Conservation (phyloP, 1,140 invertebrate genomes). For the Cydia amplana region DNA sequence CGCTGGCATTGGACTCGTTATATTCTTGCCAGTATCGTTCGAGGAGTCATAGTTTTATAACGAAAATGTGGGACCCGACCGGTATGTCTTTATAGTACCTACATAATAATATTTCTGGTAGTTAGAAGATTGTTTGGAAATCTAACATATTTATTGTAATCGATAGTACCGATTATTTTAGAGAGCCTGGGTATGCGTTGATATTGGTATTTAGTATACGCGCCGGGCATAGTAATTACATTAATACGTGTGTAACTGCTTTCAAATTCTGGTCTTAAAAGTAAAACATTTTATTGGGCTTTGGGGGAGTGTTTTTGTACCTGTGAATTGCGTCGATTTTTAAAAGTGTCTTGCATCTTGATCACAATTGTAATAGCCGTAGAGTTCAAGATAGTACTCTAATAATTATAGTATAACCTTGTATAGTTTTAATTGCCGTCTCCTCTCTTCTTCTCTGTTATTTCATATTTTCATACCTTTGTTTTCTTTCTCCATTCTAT, state of each 20-base stretch:
- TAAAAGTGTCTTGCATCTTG: slow-evolving; percentile 40
- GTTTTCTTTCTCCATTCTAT: slow-evolving; percentile 10
- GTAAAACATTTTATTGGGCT: slow-evolving; percentile 54
- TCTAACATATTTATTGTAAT: slow-evolving; percentile 36
- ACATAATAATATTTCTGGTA: slow-evolving; percentile 29
- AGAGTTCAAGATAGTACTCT: slow-evolving; percentile 6
- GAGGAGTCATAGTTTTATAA: slow-evolving; percentile 51
- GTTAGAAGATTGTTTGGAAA: slow-evolving; percentile 35
- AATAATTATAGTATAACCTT: not conserved
- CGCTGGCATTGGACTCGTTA: slow-evolving; percentile 39
- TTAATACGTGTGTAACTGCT: slow-evolving; percentile 54
- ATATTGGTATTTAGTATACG: slow-evolving; percentile 12
- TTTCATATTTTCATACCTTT: not conserved
- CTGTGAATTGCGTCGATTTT: slow-evolving; percentile 69
- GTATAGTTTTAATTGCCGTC: not conserved
- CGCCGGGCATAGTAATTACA: slow-evolving; percentile 15
- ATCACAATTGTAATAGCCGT: not conserved
- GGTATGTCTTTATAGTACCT: slow-evolving; percentile 45
- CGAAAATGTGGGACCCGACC: slow-evolving; percentile 59
- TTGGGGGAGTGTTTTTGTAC: slow-evolving; percentile 68
- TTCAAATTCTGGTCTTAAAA: slow-evolving; percentile 62
- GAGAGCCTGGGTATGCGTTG: slow-evolving; percentile 9
- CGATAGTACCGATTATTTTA: slow-evolving; percentile 28
- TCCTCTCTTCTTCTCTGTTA: slow-evolving; percentile 19
- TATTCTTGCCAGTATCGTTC: slow-evolving; percentile 62